Base-by-base conservation (phyloP, 2,113 vertebrate genomes). In the Paralichthys olivaceus region DNA sequence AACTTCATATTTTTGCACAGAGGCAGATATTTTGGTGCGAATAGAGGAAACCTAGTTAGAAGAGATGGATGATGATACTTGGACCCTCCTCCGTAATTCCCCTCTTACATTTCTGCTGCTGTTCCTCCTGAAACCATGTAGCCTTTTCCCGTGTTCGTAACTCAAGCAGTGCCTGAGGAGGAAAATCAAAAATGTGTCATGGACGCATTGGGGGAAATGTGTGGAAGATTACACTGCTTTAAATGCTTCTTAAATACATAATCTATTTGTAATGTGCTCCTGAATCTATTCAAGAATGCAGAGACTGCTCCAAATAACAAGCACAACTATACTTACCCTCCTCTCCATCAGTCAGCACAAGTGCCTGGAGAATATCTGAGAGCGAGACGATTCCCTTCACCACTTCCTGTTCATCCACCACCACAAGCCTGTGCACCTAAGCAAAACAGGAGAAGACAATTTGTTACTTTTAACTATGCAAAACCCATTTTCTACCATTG, bases 301-400 rank as follows among this genome's bases (percentile, higher is more conserved):
- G 26, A 12, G 14, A 11, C 7, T 7, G 22, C 51, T 23, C n/a
- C 32, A 63, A 11, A 23, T 37, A 56, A 23, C 11, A 17, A 20
- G 53, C 4, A 43, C 1, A 4, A 15, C 12, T 59, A 2, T 23
- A 69, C 76, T 77, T 43, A 87, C 87, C 85, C 69, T 89, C 75
- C 40, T 90, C 92, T 77, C 93, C 92, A 19, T 93, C 94, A 0
- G 95, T 97, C 37, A 99, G 94, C 66, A 99, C 96, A 69, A 99
- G 92, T 4, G 97, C 96, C 90, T 98, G 97, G 55, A 99, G 94
- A 87, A 98, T 97, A 89, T 99, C 97, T 0, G 98, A 99, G 49
- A 99, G 96, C 7, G 97, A 99, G 7, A 99, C 94, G 0, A 99
- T 99, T 40, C 98, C 98, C 89, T 96, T 97, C 76, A 98, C 97